These are phyloP conservation scores for Hemicrepidius hirtus DNA, from an alignment of 2,888 invertebrate species.

Conservation along the genomic window DNA sequence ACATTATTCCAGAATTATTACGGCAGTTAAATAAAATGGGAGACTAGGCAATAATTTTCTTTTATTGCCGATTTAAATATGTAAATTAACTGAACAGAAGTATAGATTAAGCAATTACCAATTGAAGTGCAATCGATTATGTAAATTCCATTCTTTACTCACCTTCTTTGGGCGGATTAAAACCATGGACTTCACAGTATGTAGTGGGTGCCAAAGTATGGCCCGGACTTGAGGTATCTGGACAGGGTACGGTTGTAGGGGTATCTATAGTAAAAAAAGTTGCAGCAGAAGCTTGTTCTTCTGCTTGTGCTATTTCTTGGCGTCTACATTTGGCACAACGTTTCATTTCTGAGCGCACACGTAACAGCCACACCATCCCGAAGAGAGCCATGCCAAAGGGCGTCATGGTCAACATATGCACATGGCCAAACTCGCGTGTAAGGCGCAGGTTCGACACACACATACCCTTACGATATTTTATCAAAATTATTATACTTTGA, in stretches of 20 bases:
- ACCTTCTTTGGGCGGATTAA: constrained; percentile 76
- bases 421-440: constrained; percentile 49
- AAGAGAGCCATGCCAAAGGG: constrained; percentile 85
- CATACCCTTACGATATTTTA: constrained; percentile 48
- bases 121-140: constrained; percentile 7
- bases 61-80: constrained; percentile 37
- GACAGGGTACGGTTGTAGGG: constrained; percentile 65
- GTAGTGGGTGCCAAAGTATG: constrained; percentile 70
- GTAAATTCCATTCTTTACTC: constrained; percentile 54
- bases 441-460: constrained; percentile 47
- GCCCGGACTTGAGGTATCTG: constrained; percentile 65
- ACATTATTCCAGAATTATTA: constrained; percentile 39
- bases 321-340: constrained; percentile 82
- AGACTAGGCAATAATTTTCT: constrained; percentile 22
- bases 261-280: constrained; percentile 75
- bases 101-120: constrained; percentile 15
- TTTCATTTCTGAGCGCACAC: constrained; percentile 86
- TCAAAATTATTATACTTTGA: constrained; percentile 11
- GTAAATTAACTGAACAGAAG: constrained; percentile 29
- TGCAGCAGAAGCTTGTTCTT: constrained; percentile 62
- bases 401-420: constrained; percentile 56
- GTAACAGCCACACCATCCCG: constrained; percentile 89
- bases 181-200: constrained; percentile 77
- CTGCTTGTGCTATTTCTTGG: constrained; percentile 59
- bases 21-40: constrained; percentile 28